These are phyloP conservation scores for Sternotherus odoratus DNA, from an alignment of 2,797 vertebrate genomes.

Conservation along the genomic window DNA sequence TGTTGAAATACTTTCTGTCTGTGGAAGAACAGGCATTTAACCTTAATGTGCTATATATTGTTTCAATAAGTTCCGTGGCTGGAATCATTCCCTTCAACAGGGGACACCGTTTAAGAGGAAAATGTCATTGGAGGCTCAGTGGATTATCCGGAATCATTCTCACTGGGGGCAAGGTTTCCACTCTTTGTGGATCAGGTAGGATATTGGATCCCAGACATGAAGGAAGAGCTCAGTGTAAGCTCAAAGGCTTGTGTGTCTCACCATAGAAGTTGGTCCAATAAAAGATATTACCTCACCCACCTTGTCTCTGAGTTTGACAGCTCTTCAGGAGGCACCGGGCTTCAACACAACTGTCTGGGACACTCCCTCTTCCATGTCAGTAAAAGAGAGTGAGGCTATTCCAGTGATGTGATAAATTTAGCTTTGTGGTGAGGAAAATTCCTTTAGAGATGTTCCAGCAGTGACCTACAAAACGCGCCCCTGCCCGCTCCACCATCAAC, in stretches of 20 bases:
- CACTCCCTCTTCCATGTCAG: not conserved
- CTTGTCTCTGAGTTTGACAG: not conserved
- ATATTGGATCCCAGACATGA: not conserved
- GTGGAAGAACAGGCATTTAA: not conserved
- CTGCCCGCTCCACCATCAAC: not conserved
- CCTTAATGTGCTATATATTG: not conserved
- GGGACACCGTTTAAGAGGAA: not conserved
- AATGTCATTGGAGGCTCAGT: not conserved
- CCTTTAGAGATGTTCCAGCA: not conserved
- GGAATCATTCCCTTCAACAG: fast-evolving
- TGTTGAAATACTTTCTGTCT: not conserved
- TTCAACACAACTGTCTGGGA: not conserved
- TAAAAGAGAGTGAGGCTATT: not conserved
- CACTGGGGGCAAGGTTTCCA: not conserved
- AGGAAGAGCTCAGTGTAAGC: not conserved
- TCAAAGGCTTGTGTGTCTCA: not conserved
- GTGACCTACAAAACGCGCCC: not conserved
- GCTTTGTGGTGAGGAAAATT: not conserved
- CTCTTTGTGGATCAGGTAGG: not conserved
- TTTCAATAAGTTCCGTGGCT: not conserved
- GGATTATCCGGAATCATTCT: fast-evolving
- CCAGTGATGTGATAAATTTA: not conserved
- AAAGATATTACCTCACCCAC: not conserved
- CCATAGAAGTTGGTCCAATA: not conserved
- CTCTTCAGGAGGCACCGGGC: not conserved